These are phyloP conservation scores for Drosophila kambysellisi DNA, from an alignment of 2,888 invertebrate genomes.

Conservation along the genomic window DNA sequence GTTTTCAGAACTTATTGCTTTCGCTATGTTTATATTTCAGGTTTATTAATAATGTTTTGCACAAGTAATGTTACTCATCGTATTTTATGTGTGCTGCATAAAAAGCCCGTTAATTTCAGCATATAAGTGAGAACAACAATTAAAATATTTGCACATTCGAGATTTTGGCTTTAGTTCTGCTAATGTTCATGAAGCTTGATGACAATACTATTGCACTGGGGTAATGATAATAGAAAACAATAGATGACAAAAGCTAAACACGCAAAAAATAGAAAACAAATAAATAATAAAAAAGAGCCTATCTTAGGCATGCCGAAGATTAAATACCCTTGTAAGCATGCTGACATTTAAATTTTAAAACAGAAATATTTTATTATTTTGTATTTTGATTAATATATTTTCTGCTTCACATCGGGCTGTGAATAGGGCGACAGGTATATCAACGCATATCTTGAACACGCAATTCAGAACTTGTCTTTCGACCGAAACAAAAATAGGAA, in stretches of 20 bases:
- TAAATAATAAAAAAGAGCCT: background rate
- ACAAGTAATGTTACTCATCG: constrained; percentile 8
- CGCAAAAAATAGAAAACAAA: background rate
- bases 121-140: constrained; percentile 57
- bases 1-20: background rate
- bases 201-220: background rate
- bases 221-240: constrained; percentile 6
- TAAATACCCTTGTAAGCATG: background rate
- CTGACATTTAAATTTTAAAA: too few relatives aligned
- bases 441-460: background rate
- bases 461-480: background rate
- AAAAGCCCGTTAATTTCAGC: constrained; percentile 49
- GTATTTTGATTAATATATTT: background rate
- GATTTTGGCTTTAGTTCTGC: background rate
- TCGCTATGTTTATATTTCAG: constrained; percentile 23
- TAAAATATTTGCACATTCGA: constrained; percentile 60
- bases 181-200: constrained; percentile 1
- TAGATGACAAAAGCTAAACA: background rate
- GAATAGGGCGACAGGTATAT: background rate
- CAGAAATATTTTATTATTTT: background rate
- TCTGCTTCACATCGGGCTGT: too few relatives aligned
- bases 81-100: constrained; percentile 26
- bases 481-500: background rate
- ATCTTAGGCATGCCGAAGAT: background rate
- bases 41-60: constrained; percentile 13